These are phyloP conservation scores for Danio aesculapii DNA, from an alignment of 2,797 vertebrate genomes.

Conservation along the genomic window DNA sequence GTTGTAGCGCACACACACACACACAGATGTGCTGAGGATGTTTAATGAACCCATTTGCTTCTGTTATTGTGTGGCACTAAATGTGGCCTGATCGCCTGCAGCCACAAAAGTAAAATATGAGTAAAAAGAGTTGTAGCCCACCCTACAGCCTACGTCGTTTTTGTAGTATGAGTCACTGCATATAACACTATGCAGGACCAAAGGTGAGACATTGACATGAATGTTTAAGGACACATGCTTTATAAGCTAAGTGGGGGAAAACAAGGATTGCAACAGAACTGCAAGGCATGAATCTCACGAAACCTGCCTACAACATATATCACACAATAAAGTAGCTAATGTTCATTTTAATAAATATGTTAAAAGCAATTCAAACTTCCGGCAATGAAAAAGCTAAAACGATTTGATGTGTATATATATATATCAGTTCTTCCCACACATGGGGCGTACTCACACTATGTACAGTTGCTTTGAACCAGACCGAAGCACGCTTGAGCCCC, in stretches of 20 bases:
- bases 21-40: not conserved
- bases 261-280: not conserved
- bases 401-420: no score
- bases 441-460: no score
- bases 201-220: not conserved
- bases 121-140: not conserved
- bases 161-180: slow-evolving; percentile 20
- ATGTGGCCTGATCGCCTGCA: slow-evolving; percentile 17
- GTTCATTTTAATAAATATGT: not conserved
- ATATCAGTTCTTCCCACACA: no score
- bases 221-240: not conserved
- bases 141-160: not conserved
- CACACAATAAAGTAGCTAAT: not conserved
- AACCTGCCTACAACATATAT: not conserved
- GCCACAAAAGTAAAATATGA: slow-evolving; percentile 17
- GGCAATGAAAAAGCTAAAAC: no score
- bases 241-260: not conserved
- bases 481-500: no score
- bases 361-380: no score
- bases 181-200: not conserved
- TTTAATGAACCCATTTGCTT: slow-evolving; percentile 27
- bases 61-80: slow-evolving; percentile 11
- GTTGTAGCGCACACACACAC: not conserved
- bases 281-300: not conserved
- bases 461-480: no score